phyloP scores from a whole-genome alignment of 2,113 vertebrate species.

The Cololabis saira region DNA sequence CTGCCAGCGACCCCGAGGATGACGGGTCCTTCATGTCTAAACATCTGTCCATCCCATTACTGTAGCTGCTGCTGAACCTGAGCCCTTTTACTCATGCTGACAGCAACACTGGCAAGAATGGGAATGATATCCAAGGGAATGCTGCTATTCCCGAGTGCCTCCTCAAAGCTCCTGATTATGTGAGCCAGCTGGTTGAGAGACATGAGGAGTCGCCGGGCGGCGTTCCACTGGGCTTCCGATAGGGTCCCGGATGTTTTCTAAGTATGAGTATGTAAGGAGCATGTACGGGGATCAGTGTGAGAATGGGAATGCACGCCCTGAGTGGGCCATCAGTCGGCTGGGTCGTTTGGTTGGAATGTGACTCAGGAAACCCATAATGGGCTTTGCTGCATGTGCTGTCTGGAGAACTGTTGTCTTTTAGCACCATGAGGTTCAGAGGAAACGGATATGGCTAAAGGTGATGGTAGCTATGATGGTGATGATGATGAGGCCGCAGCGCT shows the following conservation, averaged over 20 bases:
- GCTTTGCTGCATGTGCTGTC: conserved; percentile 51
- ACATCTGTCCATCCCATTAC: conserved; percentile 82
- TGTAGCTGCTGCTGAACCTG: conserved; percentile 40
- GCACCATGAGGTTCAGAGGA: conserved; percentile 59
- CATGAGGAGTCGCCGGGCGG: conserved; percentile 40
- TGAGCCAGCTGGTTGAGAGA: conserved; percentile 74
- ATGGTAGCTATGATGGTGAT: conserved; percentile 36
- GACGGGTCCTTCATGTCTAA: conserved; percentile 69
- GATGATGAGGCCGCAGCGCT: conserved; percentile 27
- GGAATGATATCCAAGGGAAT: conserved; percentile 69
- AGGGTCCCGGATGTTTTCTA: conserved; percentile 64
- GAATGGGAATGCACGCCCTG: conserved; percentile 55
- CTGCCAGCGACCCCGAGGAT: conserved; percentile 49
- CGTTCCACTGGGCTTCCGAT: conserved; percentile 41
- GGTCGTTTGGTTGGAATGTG: conserved; percentile 74
- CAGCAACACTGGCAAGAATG: conserved; percentile 60
- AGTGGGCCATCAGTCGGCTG: conserved; percentile 61
- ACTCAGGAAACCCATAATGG: conserved; percentile 73
- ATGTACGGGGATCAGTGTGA: conserved; percentile 50
- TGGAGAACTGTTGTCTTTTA: conserved; percentile 67
- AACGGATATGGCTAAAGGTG: conserved; percentile 58
- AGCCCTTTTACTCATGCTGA: conserved; percentile 68
- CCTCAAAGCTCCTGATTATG: conserved; percentile 74
- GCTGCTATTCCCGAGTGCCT: conserved; percentile 58
- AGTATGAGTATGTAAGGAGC: conserved; percentile 51